Evolutionary conservation across 2,113 vertebrate genomes (phyloP), one percentile per base, ranked within the genome.

Genomic region (Calyptommatus sinebrachiatus): DNA sequence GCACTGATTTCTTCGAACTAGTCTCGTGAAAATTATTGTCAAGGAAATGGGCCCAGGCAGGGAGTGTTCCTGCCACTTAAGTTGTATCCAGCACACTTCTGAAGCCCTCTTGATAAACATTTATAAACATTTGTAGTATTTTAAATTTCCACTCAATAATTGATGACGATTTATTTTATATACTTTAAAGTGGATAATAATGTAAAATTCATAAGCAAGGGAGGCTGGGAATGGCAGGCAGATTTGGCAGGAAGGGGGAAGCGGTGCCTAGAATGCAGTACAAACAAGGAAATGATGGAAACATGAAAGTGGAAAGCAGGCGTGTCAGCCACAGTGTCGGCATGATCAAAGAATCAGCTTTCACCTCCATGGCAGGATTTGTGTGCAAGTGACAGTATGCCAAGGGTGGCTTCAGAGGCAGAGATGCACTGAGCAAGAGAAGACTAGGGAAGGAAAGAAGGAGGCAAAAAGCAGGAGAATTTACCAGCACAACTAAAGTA

Each of bases 81-180:
- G 86, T 86, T 89, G 80, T 2, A 71, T 77, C 82, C 80, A 70
- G 60, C 87, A 92, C 78, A 1, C 89, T 91, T 86, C 87, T 88
- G 88, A 92, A 91, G 91, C 89, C 90, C 90, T 90, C 92, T 92
- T 92, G 89, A 92, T 93, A 93, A 93, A 93, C 92, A 93, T 92
- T 93, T 93, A 93, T 93, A 91, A 93, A 93, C 91, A 92, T 93
- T 93, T 93, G 92, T 93, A 88, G 88, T 92, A 90, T 93, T 91
- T 92, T 92, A 93, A 91, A 92, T 90, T 90, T 69, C 84, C 87
- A 81, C 88, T 93, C 85, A 91, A 93, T 93, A 93, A 92, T 94
- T 94, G 88, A 94, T 89, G 90, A 89, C n/a, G 84, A 89, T 89
- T 92, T 92, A 92, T 92, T 93, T 92, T 94, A 91, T 90, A 92